Evolutionary conservation across 2,888 invertebrate species (phyloP).

Genomic region (Drosophila siamana): DNA sequence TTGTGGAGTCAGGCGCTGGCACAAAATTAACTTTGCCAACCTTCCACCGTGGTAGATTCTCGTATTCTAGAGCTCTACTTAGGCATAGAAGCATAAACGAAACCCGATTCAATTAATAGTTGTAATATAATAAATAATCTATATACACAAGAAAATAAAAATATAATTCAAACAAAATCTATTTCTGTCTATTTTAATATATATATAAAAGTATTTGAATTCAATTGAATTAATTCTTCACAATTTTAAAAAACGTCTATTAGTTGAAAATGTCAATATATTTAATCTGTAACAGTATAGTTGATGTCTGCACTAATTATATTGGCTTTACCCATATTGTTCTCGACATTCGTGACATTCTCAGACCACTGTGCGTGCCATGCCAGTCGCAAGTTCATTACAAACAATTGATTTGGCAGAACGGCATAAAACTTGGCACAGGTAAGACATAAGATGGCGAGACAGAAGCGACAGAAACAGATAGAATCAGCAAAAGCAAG

Average conservation of each 20-base stretch:
- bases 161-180: no score
- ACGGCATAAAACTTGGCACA: conserved; percentile 76
- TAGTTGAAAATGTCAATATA: no score
- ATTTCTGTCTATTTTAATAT: no score
- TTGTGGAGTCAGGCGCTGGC: conserved; percentile 43
- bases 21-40: conserved; percentile 45
- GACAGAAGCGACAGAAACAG: conserved; percentile 1
- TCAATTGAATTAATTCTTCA: no score
- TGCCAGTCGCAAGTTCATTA: conserved; percentile 74
- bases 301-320: no score
- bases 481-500: not conserved
- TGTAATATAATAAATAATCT: no score
- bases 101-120: rapidly evolving
- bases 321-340: not conserved
- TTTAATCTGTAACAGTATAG: no score
- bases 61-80: not conserved
- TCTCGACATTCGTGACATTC: conserved; percentile 1
- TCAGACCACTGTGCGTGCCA: conserved; percentile 43
- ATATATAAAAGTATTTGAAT: no score
- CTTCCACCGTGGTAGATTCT: conserved; percentile 1
- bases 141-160: not conserved
- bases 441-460: conserved; percentile 57
- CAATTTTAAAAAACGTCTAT: no score
- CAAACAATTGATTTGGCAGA: conserved; percentile 81
- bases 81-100: not conserved